Evolutionary conservation across 2,888 invertebrate genomes (phyloP).

Genomic region (Coelopa pilipes): DNA sequence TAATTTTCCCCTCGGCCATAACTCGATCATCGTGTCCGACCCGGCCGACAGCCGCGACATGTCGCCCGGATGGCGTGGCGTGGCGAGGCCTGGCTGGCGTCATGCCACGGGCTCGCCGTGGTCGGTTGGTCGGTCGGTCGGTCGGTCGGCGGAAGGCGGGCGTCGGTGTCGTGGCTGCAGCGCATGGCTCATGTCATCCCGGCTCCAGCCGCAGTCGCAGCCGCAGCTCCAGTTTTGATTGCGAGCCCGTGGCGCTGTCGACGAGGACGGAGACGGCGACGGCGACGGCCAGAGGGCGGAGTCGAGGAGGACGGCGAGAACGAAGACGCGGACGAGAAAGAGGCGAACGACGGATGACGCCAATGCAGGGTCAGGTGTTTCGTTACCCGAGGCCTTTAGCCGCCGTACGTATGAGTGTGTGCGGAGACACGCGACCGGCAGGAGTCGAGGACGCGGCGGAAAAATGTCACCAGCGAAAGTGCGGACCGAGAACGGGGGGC

Average conservation of each 20-base stretch:
- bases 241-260: constrained; percentile 32
- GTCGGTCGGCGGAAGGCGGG: too few relatives aligned
- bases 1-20: constrained; percentile 19
- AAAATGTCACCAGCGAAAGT: not conserved
- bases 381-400: constrained; percentile 16
- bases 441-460: not conserved
- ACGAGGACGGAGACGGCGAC: constrained; percentile 10
- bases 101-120: not conserved
- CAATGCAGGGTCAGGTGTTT: constrained; percentile 28
- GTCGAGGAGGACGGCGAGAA: not conserved
- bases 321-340: not conserved
- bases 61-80: not conserved
- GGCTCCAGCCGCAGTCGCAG: constrained; percentile 8
- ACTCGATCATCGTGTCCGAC: constrained; percentile 7
- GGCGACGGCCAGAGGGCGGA: not conserved
- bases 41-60: constrained; percentile 2
- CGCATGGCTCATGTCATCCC: constrained; percentile 34
- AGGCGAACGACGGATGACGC: not conserved
- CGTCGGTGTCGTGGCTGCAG: constrained; percentile 33
- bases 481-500: not conserved
- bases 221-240: constrained; percentile 42
- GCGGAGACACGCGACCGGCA: too few relatives aligned
- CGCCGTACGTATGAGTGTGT: not conserved
- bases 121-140: not conserved
- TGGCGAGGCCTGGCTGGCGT: too few relatives aligned